Conservation (phyloP, 2,113 vertebrate species). For the Amphilophus citrinellus region DNA sequence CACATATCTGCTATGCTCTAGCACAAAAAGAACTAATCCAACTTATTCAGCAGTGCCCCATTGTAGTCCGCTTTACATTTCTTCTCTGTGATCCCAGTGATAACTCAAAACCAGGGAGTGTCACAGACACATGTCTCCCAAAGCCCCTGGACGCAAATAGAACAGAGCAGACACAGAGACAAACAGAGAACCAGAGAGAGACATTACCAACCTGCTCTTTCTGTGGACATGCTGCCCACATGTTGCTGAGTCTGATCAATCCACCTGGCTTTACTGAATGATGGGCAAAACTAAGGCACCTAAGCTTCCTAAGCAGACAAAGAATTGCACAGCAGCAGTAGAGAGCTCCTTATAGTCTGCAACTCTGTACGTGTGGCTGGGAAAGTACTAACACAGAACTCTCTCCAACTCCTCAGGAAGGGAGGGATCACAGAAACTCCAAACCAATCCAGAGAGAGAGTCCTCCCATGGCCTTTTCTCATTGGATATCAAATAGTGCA, state of each 20-base stretch:
- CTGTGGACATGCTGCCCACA: constrained; percentile 65
- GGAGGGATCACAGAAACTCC: constrained; percentile 50
- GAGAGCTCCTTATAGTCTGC: not conserved
- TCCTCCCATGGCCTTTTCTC: constrained; percentile 5
- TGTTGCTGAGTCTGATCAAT: constrained; percentile 39
- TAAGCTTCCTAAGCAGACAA: not conserved
- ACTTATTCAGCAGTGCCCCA: not conserved
- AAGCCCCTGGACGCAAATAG: constrained; percentile 52
- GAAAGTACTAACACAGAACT: constrained; percentile 61
- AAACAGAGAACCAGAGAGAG: constrained; percentile 22
- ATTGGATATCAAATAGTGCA: constrained; percentile 45
- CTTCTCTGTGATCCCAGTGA: not conserved
- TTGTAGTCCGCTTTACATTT: not conserved
- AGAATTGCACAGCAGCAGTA: not conserved
- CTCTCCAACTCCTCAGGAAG: constrained; percentile 57
- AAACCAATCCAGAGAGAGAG: constrained; percentile 46
- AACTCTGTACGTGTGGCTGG: constrained; percentile 25
- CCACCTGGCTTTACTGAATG: constrained; percentile 28
- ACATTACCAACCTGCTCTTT: constrained; percentile 73
- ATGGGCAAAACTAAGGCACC: not conserved
- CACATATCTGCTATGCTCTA: not conserved
- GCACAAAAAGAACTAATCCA: not conserved
- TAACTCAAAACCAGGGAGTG: constrained; percentile 17
- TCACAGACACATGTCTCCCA: not conserved
- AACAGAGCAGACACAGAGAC: constrained; percentile 19